Base-by-base conservation (phyloP, 1,140 invertebrate genomes). In the Macrobrachium rosenbergii region DNA sequence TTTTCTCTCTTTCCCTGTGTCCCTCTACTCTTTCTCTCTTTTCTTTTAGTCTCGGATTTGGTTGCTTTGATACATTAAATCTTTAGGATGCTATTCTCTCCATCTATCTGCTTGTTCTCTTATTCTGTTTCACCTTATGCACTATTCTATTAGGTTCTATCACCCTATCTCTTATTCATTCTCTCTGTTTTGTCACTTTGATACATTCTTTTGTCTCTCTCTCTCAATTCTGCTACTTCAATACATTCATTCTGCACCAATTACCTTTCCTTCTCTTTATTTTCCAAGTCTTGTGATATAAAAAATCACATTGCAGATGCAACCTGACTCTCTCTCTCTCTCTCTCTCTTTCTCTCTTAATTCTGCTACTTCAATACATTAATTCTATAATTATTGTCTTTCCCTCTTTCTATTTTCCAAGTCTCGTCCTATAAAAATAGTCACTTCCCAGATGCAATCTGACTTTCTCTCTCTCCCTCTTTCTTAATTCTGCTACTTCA, bases 271-370 rank as follows among this genome's bases (percentile, higher is more conserved):
- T 3, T 14, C 73, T 75, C 28, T 3, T 21, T 75, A 12, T 72
- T 37, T 11, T 72, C 67, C n/a, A 14, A n/a, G 17, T 43, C 73
- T 75, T 52, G 28, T 37, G 1, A 37, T 37, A 37, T 3, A 37
- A 37, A 37, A 37, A 37, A 37, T 37, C 28, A 37, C 58, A 8
- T 28, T 7, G 37, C 23, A 43, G 14, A 43, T 7, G 14, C 72
- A 28, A 17, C 23, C 23, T 21, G 28, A 43, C n/a, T 75, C 21
- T 28, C n/a, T 28, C 8, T 75, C 23, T 28, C 23, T 75, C 28
- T 73, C 69, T 73, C 69, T 73, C 69, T 73, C 69, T 73, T n/a
- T 73, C 69, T 73, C 69, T 73, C 69, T 73, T n/a, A 37, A 23
- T 73, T 43, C 43, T 43, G 28, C 21, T 73, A 23, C 43, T 12